A percentile compares a stretch with the other conserved stretches of the same genome.
These are phyloP conservation scores for Setophaga petechia DNA, from an alignment of 2,113 vertebrate species.

Conservation along the genomic window DNA sequence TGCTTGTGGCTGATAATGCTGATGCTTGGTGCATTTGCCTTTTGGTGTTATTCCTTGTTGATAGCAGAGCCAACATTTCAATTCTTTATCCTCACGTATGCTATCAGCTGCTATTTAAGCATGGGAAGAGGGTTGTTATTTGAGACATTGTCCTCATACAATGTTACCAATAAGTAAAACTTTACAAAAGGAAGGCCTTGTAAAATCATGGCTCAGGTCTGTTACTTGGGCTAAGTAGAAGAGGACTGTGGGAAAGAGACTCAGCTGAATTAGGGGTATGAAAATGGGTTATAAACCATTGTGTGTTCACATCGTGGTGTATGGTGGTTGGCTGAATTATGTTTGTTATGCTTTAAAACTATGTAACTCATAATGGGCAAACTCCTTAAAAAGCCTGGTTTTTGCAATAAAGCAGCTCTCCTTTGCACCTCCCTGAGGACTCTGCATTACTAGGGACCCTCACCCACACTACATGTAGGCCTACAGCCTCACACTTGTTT, in stretches of 20 bases:
- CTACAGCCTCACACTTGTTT: background rate
- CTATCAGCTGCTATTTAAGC: background rate
- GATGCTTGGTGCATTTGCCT: background rate
- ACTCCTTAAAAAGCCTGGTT: background rate
- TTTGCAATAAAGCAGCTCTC: background rate
- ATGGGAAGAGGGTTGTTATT: background rate
- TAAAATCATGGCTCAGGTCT: background rate
- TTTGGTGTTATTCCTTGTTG: background rate
- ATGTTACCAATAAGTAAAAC: background rate
- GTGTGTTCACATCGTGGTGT: fast-evolving
- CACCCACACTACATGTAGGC: background rate
- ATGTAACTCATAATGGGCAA: background rate
- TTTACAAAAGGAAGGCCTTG: background rate
- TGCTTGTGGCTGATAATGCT: background rate
- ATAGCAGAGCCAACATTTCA: background rate
- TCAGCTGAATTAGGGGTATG: background rate
- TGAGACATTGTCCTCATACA: background rate
- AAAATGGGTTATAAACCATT: background rate
- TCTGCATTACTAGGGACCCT: fast-evolving
- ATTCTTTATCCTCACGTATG: background rate
- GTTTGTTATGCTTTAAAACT: background rate
- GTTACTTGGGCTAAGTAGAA: background rate
- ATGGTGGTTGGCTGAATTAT: background rate
- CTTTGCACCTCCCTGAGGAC: background rate
- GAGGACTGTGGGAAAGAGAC: background rate